Conservation (phyloP, 2,113 vertebrate species). For the Alouatta palliata region DNA sequence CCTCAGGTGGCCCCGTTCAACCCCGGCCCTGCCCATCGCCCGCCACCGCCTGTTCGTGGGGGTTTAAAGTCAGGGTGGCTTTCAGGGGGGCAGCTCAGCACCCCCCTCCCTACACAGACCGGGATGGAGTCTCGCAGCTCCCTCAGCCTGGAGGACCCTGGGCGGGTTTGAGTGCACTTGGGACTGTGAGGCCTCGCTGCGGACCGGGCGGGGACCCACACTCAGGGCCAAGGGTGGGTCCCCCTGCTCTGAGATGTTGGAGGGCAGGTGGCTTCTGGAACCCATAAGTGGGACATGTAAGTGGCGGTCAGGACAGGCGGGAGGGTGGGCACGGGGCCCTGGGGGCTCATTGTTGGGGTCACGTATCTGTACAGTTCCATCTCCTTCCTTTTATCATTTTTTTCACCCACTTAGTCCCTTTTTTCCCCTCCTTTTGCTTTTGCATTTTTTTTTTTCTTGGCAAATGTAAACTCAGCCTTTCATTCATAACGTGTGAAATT, state of each 20-base stretch:
- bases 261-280: constrained; percentile 19
- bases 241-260: not conserved
- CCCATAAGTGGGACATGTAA: not conserved
- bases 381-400: constrained; percentile 36
- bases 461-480: constrained; percentile 61
- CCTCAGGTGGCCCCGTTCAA: not conserved
- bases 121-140: too few relatives aligned
- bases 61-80: not conserved
- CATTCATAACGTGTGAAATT: constrained; percentile 58
- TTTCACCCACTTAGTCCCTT: not conserved
- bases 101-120: not conserved
- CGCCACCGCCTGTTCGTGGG: not conserved
- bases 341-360: constrained; percentile 42
- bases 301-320: not conserved
- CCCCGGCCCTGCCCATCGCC: not conserved
- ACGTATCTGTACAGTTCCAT: constrained; percentile 74
- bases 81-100: not conserved
- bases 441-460: constrained; percentile 55
- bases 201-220: not conserved
- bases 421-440: not conserved
- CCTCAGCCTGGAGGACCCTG: fast-evolving
- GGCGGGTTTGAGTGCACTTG: too few relatives aligned
- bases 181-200: not conserved
- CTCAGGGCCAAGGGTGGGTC: constrained; percentile 7
- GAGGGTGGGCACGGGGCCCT: not conserved